These are phyloP conservation scores for Pardalotus punctatus DNA, from an alignment of 2,113 vertebrate species.

Conservation along the genomic window DNA sequence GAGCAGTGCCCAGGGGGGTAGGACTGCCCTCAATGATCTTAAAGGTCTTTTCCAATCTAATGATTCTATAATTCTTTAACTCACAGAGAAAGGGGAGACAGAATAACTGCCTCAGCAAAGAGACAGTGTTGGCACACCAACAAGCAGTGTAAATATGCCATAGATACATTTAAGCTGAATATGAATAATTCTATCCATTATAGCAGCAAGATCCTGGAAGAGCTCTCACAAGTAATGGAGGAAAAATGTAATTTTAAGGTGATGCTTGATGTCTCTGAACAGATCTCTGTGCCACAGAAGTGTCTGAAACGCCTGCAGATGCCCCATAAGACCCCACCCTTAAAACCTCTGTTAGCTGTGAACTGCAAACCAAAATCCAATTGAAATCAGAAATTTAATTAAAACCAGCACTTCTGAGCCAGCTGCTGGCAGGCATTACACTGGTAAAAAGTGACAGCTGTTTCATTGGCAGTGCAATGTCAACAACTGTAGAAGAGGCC, in stretches of 20 bases:
- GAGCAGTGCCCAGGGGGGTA: not conserved
- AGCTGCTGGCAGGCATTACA: conserved; percentile 26
- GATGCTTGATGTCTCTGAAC: not conserved
- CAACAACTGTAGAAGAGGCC: not conserved
- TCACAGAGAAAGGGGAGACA: not conserved
- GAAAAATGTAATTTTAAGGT: not conserved
- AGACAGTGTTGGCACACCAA: not conserved
- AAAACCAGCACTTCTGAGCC: conserved; percentile 43
- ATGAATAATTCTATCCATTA: not conserved
- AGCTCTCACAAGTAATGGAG: not conserved
- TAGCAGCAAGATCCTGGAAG: not conserved
- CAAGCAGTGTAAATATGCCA: not conserved
- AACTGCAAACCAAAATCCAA: conserved; percentile 26
- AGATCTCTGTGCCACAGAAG: not conserved
- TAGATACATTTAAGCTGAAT: not conserved
- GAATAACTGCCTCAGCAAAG: not conserved
- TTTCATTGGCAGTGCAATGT: conserved; percentile 25
- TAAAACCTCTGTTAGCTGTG: not conserved
- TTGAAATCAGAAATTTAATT: conserved; percentile 60
- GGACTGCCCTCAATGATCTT: not conserved
- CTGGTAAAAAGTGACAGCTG: conserved; percentile 67
- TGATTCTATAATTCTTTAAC: not conserved
- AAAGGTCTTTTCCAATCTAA: not conserved
- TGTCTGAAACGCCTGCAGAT: not conserved
- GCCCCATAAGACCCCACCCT: not conserved